Base-by-base conservation (phyloP, 2,113 vertebrate species). In the Rhineura floridana region DNA sequence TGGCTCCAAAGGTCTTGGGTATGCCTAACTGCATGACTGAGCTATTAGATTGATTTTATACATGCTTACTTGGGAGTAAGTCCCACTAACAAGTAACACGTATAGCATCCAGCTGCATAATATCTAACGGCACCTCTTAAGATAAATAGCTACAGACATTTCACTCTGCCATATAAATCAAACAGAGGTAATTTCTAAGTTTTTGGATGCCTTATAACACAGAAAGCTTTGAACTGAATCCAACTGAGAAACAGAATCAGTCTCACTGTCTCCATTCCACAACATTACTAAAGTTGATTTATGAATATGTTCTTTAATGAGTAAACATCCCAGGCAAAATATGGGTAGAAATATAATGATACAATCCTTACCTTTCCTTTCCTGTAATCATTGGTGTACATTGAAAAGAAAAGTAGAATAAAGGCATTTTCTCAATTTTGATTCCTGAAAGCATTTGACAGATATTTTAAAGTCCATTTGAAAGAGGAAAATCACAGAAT, bases 301-400 rank as follows among this genome's bases (percentile, higher is more conserved):
- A 33, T 25, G 1, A 15, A 70, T 15, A 69, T 90, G 21, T 59
- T 86, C 15, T 82, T 90, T 67, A 48, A 85, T 63, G 33, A 83
- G 1, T 30, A 63, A 87, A n/a, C 1, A 19, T 10, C 78, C 52
- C 33, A 48, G 13, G n/a, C 15, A 72, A 33, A 81, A 46, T 8
- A 6, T 50, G 67, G 46, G 25, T 78, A 79, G 39, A 90, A 90
- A 1, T 5, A 52, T 55, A 85, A 30, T 17, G 50, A 8, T 30
- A 84, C 78, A 69, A 17, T 79, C 84, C 96, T 96, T 91, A 97
- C 97, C 95, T 93, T 50, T 96, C 95, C 90, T 96, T 97, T 81
- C 81, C 95, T 93, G 84, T 46, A 84, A 91, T 92, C 84, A 87
- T 2, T n/a, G 83, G 88, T 87, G 44, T 7, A 81, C 28, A 85